These are phyloP conservation scores for Coronaproctus castanopsis DNA, from an alignment of 2,888 invertebrate species.

Conservation along the genomic window DNA sequence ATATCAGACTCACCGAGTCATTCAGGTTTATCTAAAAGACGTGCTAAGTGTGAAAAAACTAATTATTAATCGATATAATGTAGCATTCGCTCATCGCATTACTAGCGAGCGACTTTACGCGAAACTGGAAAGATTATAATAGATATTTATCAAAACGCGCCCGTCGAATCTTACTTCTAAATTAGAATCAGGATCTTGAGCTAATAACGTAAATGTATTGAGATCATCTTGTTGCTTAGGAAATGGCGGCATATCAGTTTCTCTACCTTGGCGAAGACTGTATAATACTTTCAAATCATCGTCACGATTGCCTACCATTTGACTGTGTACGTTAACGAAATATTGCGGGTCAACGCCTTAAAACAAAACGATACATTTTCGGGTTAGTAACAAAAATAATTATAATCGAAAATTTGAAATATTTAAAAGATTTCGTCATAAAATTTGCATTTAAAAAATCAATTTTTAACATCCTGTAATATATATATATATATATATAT, in stretches of 20 bases:
- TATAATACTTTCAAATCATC: constrained; percentile 47
- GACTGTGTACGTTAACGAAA: constrained; percentile 42
- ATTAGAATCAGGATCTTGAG: constrained; percentile 52
- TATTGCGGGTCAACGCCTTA: constrained; percentile 27
- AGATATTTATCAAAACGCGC: constrained; percentile 24
- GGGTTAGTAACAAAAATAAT: neutral
- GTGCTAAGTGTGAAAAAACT: too few species aligned
- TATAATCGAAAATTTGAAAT: neutral
- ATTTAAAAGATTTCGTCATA: too few species aligned
- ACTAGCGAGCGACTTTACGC: neutral
- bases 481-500: too few species aligned
- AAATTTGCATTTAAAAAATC: too few species aligned
- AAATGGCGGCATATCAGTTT: constrained; percentile 33
- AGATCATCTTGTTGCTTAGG: constrained; percentile 55
- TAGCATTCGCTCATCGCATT: neutral
- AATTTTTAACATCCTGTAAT: too few species aligned
- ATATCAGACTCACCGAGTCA: too few species aligned
- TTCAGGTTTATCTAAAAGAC: too few species aligned
- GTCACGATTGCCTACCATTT: constrained; percentile 40
- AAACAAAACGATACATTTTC: neutral
- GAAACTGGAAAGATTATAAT: neutral
- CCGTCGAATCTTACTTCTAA: constrained; percentile 35
- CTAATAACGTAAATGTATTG: constrained; percentile 51
- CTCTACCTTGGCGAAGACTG: constrained; percentile 38
- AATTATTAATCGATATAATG: too few species aligned